A percentile compares a stretch with the other conserved stretches of the same genome.
Conservation (phyloP, 2,888 invertebrate genomes). For the Trachelus iudaicus region DNA sequence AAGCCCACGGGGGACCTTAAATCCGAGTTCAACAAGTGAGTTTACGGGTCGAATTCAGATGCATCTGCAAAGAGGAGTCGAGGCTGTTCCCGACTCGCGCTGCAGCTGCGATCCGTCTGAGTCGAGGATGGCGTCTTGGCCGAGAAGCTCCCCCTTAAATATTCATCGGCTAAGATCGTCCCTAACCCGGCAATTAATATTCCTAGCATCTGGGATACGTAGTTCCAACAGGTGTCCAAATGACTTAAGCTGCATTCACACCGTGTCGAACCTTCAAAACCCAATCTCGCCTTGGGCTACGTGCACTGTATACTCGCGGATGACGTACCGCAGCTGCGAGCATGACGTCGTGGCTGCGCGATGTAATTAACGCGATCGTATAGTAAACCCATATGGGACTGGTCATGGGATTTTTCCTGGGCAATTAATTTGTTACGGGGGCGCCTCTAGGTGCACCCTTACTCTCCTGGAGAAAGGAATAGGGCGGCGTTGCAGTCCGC, state of each 20-base stretch:
- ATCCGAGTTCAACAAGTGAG: neutral
- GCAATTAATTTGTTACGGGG: neutral
- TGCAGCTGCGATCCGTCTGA: neutral
- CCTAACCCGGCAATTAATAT: constrained; percentile 19
- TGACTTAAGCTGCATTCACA: constrained; percentile 1
- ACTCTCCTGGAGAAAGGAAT: neutral
- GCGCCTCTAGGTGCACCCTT: neutral
- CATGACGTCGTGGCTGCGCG: neutral
- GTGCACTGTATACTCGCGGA: neutral
- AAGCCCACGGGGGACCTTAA: neutral
- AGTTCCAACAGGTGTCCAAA: constrained; percentile 17
- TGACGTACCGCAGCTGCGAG: neutral
- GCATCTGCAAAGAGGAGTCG: neutral
- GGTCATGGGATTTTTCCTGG: constrained; percentile 1
- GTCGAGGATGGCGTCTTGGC: neutral
- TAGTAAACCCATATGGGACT: neutral
- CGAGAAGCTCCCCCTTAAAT: constrained; percentile 7
- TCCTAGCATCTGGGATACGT: constrained; percentile 17
- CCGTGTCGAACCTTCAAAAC: neutral
- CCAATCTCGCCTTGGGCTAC: neutral
- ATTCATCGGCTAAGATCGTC: constrained; percentile 13
- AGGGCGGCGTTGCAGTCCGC: neutral
- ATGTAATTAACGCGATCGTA: neutral
- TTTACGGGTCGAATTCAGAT: neutral
- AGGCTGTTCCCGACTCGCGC: neutral